Percentiles rank a stretch among this genome's conserved stretches.
Evolutionary conservation across 35 echinoderm and acorn worm species (phyloP).

Genomic region (Ophiothrix spiculata): DNA sequence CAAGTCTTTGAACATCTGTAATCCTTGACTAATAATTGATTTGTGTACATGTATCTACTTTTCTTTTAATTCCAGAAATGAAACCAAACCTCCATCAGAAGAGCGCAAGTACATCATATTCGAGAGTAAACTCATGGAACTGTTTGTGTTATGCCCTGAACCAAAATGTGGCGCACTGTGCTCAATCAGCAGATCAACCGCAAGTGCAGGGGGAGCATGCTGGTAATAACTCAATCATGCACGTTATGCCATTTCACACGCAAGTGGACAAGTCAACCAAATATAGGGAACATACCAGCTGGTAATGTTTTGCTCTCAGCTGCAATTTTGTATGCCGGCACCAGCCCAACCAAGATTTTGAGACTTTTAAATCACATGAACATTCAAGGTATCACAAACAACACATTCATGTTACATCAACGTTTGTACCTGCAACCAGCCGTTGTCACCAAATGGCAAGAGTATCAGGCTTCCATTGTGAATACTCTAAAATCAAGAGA

Average conservation of each 20-base stretch:
- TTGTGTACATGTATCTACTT: no score
- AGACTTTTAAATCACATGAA: constrained; percentile 21
- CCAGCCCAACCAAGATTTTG: constrained; percentile 27
- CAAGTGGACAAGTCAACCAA: constrained; percentile 42
- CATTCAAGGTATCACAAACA: background rate
- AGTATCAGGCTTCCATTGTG: background rate
- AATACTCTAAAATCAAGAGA: background rate
- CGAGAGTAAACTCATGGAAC: background rate
- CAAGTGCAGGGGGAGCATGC: background rate
- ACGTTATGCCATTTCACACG: background rate
- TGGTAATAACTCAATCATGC: background rate
- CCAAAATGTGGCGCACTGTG: background rate
- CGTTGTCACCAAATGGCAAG: constrained; percentile 17
- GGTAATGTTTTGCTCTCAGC: constrained; percentile 35
- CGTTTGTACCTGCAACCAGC: constrained; percentile 23
- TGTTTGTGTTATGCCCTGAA: background rate
- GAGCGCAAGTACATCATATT: background rate
- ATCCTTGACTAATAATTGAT: no score
- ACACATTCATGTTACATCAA: constrained; percentile 41
- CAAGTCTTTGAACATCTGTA: no score
- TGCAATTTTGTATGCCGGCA: constrained; percentile 42
- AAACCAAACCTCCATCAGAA: no score
- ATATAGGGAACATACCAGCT: constrained; percentile 19
- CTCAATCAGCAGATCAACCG: background rate
- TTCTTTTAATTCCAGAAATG: no score